These are phyloP conservation scores for Aromia moschata DNA, from an alignment of 2,888 invertebrate genomes.

Conservation along the genomic window DNA sequence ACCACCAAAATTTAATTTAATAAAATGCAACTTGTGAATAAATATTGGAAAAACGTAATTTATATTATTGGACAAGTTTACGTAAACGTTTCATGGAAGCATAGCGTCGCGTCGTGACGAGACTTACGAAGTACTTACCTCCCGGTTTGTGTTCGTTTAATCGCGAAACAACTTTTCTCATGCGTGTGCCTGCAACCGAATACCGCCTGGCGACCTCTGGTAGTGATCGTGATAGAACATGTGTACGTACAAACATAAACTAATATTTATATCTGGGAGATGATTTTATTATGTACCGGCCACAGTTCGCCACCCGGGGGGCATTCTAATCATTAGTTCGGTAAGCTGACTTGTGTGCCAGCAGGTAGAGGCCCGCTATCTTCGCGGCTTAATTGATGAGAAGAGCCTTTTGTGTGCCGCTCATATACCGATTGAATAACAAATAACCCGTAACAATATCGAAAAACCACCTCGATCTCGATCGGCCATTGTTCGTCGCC, in stretches of 20 bases:
- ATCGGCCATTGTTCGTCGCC: conserved; percentile 25
- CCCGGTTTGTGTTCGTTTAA: too few relatives aligned
- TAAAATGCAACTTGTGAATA: too few relatives aligned
- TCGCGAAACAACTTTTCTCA: neutral
- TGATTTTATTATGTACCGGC: conserved; percentile 62
- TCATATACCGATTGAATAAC: conserved; percentile 40
- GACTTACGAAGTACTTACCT: too few relatives aligned
- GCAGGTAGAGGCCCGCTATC: conserved; percentile 56
- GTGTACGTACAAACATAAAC: conserved; percentile 61
- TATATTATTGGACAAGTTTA: too few relatives aligned
- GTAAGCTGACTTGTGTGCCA: conserved; percentile 57
- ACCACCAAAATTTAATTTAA: too few relatives aligned
- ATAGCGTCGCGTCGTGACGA: too few relatives aligned
- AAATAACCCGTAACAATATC: conserved; percentile 40
- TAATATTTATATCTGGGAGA: conserved; percentile 62
- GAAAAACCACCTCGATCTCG: conserved; percentile 25
- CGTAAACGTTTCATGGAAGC: too few relatives aligned
- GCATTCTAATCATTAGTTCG: conserved; percentile 53
- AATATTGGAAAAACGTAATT: too few relatives aligned
- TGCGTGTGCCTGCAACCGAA: conserved; percentile 4
- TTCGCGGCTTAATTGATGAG: conserved; percentile 51
- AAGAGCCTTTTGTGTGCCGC: conserved; percentile 46
- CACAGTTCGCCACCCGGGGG: conserved; percentile 54
- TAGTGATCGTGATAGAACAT: conserved; percentile 57
- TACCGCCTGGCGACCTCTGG: neutral